Percentiles rank a stretch among this genome's conserved stretches.
phyloP scores from a whole-genome alignment of 1,140 invertebrate species.

The Asobara japonica region DNA sequence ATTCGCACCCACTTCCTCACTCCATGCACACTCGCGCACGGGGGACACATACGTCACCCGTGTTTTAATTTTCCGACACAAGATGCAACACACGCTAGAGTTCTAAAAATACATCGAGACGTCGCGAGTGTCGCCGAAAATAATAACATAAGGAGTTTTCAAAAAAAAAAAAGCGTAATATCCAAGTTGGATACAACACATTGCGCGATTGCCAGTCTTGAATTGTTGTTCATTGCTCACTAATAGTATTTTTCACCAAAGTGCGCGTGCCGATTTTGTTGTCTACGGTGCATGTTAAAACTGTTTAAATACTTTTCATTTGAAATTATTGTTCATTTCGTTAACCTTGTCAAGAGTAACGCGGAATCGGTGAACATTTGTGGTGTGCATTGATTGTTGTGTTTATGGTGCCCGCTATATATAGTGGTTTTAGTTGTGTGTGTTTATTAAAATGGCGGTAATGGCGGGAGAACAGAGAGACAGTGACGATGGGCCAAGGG shows the following conservation, averaged over 20 bases:
- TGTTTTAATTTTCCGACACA: conserved; percentile 4
- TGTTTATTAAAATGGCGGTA: conserved; percentile 53
- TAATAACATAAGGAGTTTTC: conserved; percentile 5
- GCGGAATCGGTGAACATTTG: no score
- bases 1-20: not conserved
- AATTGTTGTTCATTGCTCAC: not conserved
- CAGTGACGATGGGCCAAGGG: conserved; percentile 39
- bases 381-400: no score
- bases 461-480: conserved; percentile 52
- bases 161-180: not conserved
- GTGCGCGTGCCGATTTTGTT: no score
- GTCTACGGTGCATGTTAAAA: no score
- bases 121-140: conserved; percentile 14
- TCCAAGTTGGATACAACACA: not conserved
- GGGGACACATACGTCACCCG: not conserved
- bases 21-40: not conserved
- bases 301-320: no score
- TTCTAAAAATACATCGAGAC: conserved; percentile 24
- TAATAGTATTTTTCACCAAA: no score
- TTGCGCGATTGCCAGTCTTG: not conserved
- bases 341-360: no score
- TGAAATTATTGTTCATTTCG: no score
- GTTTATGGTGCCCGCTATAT: no score
- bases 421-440: conserved; percentile 38
- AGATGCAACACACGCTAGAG: conserved; percentile 7